Evolutionary conservation across 2,888 invertebrate species (phyloP).

Genomic region (Aporophyla nigra): DNA sequence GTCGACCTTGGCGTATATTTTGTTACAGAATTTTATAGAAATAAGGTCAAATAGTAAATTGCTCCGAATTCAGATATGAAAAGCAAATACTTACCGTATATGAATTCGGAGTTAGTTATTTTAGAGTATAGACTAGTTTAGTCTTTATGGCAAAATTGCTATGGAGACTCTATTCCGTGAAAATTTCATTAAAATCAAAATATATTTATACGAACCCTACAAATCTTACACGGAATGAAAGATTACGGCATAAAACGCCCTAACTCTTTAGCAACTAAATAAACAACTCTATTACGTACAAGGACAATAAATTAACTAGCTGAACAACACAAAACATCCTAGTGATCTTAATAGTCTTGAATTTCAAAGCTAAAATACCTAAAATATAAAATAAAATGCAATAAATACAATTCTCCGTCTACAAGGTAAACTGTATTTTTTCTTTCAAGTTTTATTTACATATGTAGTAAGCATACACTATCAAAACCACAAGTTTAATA

Average conservation of each 20-base stretch:
- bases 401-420: not conserved
- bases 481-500: no score
- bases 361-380: conserved; percentile 19
- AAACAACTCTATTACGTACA: conserved; percentile 47
- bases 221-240: conserved; percentile 33
- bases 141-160: no score
- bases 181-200: conserved; percentile 2
- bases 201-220: not conserved
- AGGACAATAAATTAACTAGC: conserved; percentile 48
- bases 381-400: no score
- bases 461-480: not conserved
- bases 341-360: conserved; percentile 13
- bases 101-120: no score
- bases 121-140: no score
- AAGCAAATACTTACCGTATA: no score
- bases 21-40: not conserved
- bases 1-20: not conserved
- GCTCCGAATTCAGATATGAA: not conserved
- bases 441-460: not conserved
- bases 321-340: not conserved
- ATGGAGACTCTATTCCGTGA: not conserved
- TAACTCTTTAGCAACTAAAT: conserved; percentile 36
- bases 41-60: not conserved
- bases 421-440: not conserved
- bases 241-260: conserved; percentile 7